A percentile compares a stretch with the other conserved stretches of the same genome.
Evolutionary conservation across 2,113 vertebrate genomes (phyloP).

Genomic region (Thamnaconus septentrionalis): DNA sequence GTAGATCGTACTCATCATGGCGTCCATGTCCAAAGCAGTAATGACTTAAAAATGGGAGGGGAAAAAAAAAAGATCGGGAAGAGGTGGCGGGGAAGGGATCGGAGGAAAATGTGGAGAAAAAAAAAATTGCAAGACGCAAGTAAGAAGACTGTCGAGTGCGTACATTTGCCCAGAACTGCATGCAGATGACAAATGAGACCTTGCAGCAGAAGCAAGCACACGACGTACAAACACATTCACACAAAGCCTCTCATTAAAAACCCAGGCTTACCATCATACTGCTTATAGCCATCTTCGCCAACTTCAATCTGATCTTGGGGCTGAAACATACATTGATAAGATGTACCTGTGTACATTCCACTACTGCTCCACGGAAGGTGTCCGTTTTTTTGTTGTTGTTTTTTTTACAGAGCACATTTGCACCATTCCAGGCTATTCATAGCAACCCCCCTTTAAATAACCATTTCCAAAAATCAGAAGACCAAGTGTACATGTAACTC

Average conservation of each 20-base stretch:
- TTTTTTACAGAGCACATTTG: neutral
- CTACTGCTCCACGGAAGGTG: constrained; percentile 49
- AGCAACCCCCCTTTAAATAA: constrained; percentile 1
- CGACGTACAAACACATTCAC: neutral
- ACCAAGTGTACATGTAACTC: constrained; percentile 31
- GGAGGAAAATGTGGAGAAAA: neutral
- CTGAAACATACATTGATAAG: constrained; percentile 86
- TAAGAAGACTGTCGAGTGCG: constrained; percentile 13
- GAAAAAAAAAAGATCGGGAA: neutral
- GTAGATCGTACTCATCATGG: constrained; percentile 93
- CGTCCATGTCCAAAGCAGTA: constrained; percentile 92
- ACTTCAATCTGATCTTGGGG: constrained; percentile 96
- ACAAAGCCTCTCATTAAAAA: constrained; percentile 55
- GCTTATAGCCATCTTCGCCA: constrained; percentile 95
- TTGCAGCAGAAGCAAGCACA: constrained; percentile 25
- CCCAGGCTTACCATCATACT: constrained; percentile 93
- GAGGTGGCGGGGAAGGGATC: too few species aligned
- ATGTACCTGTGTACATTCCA: constrained; percentile 77
- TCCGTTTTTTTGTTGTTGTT: neutral
- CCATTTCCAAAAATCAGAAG: neutral
- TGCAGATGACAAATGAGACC: constrained; percentile 49
- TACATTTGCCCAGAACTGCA: constrained; percentile 25
- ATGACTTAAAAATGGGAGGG: constrained; percentile 72
- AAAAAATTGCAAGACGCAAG: constrained; percentile 18
- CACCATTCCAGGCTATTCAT: constrained; percentile 10